Conservation (phyloP, 2,797 vertebrate species). For the Hyperoplus lanceolatus region DNA sequence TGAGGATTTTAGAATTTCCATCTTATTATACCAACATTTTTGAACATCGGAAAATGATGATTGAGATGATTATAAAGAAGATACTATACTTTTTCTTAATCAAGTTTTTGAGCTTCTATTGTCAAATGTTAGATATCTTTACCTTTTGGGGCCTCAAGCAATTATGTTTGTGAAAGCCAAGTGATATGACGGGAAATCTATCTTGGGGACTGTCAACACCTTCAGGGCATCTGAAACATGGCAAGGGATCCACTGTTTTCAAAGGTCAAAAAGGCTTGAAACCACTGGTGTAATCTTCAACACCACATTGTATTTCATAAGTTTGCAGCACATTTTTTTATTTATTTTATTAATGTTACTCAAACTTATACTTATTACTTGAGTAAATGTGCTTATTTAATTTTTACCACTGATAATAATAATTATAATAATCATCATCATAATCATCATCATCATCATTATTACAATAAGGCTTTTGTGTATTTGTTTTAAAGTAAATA, state of each 20-base stretch:
- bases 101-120: neutral
- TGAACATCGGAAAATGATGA: neutral
- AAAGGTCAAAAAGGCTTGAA: neutral
- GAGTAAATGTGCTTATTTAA: neutral
- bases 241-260: neutral
- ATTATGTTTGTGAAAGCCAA: too few species aligned
- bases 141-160: too few species aligned
- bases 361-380: neutral
- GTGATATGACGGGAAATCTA: too few species aligned
- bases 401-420: neutral
- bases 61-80: neutral
- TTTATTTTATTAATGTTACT: too few species aligned
- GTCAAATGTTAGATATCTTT: neutral
- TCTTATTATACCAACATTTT: neutral
- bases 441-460: neutral
- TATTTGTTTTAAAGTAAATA: neutral
- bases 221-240: neutral
- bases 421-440: neutral
- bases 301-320: neutral
- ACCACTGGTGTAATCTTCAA: neutral
- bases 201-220: too few species aligned
- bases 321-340: neutral
- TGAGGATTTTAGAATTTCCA: neutral
- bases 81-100: neutral
- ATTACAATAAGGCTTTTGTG: neutral